Evolutionary conservation across 2,113 vertebrate species (phyloP), one percentile per base, ranked within the genome.

Genomic region (Tursiops truncatus): DNA sequence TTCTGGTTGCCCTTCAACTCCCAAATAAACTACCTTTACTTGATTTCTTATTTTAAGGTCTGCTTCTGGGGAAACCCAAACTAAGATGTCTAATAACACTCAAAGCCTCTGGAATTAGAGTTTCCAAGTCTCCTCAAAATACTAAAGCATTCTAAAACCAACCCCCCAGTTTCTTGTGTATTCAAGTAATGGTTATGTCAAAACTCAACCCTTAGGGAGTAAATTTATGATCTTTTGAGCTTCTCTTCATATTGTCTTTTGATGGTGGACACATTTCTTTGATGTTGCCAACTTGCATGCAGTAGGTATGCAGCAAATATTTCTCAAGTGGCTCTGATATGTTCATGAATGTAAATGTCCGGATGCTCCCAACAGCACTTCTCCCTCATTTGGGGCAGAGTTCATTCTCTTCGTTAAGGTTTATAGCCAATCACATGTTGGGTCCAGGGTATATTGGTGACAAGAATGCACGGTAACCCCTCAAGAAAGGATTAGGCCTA

Each of bases 31-130:
- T 83, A 38, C 7, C 44, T 95, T 53, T 92, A 60, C 38, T 85
- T 86, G 85, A 68, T 93, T 93, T 97, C 53, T 94, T 91, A 3
- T 88, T 93, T 94, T 76, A 96, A n/a, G 60, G 17, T 71, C 93
- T 26, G 67, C 28, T 95, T 94, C 53, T 80, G 33, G 44, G 38
- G 53, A 31, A 93, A 25, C 50, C 56, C 58, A 89, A 93, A 91
- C 62, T 62, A 81, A 85, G 47, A 97, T 79, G 23, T 70, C 25
- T 68, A 86, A 62, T 62, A 93, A 81, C 67, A 33, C 8, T 53
- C 65, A 94, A 62, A 94, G 56, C 36, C 56, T 93, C 31, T 81
- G 60, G 23, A 95, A 83, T 91, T 74, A 62, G 53, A 41, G 31
- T 63, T 80, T 92, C 15, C 47, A 21, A 33, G 12, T 93, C 41